Percentiles rank a stretch among this genome's conserved stretches.
These are phyloP conservation scores for Prietella phreatophila DNA, from an alignment of 2,113 vertebrate species.

Conservation along the genomic window DNA sequence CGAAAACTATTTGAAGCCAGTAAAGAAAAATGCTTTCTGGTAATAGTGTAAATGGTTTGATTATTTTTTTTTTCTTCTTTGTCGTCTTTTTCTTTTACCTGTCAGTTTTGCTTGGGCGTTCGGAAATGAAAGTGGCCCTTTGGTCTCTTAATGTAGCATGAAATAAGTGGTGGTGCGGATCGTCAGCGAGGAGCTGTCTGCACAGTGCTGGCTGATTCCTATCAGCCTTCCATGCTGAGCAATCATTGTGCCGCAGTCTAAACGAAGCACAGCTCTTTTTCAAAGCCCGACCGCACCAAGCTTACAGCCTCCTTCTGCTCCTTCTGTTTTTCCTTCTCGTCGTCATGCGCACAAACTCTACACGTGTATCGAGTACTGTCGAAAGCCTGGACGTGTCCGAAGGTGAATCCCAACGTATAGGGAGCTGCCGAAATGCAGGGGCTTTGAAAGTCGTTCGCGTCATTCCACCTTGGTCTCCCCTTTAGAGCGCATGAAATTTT, in stretches of 20 bases:
- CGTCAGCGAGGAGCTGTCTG: conserved; percentile 35
- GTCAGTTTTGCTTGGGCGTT: conserved; percentile 17
- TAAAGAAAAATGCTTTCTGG: conserved; percentile 34
- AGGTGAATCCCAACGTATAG: conserved; percentile 26
- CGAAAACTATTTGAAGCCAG: conserved; percentile 27
- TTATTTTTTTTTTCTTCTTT: background rate
- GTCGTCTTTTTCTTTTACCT: conserved; percentile 19
- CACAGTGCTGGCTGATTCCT: conserved; percentile 32
- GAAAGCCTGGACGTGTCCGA: conserved; percentile 8
- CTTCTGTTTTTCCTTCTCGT: background rate
- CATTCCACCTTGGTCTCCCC: conserved; percentile 47
- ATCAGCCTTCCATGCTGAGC: conserved; percentile 35
- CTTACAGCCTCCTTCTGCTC: conserved; percentile 7
- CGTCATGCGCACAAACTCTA: background rate
- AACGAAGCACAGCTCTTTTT: conserved; percentile 23
- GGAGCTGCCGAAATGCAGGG: conserved; percentile 8
- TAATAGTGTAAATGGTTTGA: conserved; percentile 13
- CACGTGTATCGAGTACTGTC: conserved; percentile 1
- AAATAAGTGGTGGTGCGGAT: conserved; percentile 52
- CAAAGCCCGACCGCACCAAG: conserved; percentile 23
- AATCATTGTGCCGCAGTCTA: conserved; percentile 37
- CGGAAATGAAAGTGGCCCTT: conserved; percentile 47
- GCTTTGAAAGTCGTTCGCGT: conserved; percentile 45
- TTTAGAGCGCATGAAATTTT: conserved; percentile 56
- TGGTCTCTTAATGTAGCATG: conserved; percentile 58